Conservation (phyloP, 2,113 vertebrate genomes). For the Zeus faber region DNA sequence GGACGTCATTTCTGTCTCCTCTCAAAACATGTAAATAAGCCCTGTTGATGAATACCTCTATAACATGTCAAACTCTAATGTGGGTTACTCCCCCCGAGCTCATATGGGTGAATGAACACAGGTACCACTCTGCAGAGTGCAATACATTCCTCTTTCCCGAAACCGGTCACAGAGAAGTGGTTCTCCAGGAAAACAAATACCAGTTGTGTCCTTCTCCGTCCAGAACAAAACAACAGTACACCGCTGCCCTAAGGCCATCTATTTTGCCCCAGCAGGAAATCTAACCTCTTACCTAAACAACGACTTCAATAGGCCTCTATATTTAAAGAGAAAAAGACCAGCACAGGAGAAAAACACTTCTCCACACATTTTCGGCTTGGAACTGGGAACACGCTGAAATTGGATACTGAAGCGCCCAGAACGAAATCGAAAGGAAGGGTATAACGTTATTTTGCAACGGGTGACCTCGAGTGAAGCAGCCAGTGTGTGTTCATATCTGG, state of each 20-base stretch:
- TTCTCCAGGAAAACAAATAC: conserved; percentile 60
- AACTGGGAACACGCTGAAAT: too few relatives aligned
- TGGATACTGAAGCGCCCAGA: too few relatives aligned
- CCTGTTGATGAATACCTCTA: too few relatives aligned
- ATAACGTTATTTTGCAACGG: too few relatives aligned
- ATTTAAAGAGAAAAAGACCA: conserved; percentile 35
- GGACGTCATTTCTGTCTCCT: too few relatives aligned
- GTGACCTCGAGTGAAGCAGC: too few relatives aligned
- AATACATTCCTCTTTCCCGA: conserved; percentile 18
- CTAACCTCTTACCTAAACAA: conserved; percentile 60
- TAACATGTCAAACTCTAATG: too few relatives aligned
- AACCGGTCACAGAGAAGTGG: conserved; percentile 43
- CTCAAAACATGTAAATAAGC: too few relatives aligned
- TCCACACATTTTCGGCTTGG: too few relatives aligned
- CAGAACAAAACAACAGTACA: conserved; percentile 57
- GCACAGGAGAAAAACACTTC: background rate
- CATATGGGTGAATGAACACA: conserved; percentile 1
- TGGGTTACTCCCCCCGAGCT: too few relatives aligned
- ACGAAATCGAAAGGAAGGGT: too few relatives aligned
- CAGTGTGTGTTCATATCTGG: too few relatives aligned
- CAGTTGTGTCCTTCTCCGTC: conserved; percentile 61
- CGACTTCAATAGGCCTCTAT: conserved; percentile 39
- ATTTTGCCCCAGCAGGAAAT: conserved; percentile 59
- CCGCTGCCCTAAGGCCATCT: conserved; percentile 46
- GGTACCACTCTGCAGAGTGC: conserved; percentile 13